Conservation (phyloP, 2,797 vertebrate species). For the Acanthornis magna region DNA sequence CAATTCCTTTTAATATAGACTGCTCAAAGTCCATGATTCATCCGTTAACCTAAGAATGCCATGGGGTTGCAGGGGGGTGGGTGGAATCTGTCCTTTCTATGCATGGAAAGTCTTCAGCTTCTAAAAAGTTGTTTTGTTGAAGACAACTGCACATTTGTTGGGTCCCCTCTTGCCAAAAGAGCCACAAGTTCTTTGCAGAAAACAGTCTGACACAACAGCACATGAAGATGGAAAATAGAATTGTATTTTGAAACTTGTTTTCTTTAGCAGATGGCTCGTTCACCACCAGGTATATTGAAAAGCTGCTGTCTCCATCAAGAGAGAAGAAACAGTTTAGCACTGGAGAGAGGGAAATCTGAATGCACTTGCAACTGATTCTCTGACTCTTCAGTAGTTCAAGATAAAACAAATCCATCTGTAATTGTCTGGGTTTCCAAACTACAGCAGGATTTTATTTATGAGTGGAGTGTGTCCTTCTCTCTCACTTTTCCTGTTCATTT, state of each 20-base stretch:
- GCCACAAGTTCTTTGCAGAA: background rate
- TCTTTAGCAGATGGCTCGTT: background rate
- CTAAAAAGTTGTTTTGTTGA: background rate
- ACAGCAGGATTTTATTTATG: background rate
- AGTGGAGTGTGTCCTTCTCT: background rate
- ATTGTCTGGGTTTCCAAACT: background rate
- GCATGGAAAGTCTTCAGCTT: background rate
- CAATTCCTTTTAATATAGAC: background rate
- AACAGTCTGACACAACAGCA: background rate
- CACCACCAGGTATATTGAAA: background rate
- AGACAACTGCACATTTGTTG: background rate
- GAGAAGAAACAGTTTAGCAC: background rate
- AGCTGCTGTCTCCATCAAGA: background rate
- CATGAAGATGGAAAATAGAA: background rate
- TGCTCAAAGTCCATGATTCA: background rate
- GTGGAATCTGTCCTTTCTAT: background rate
- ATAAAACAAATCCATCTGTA: background rate
- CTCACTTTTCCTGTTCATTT: background rate
- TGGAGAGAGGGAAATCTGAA: background rate
- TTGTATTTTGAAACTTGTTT: background rate
- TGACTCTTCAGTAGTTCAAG: background rate
- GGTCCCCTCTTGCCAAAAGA: background rate
- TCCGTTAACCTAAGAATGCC: background rate
- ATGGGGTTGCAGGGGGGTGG: rapidly evolving
- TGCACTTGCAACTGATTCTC: background rate